Evolutionary conservation across 2,888 invertebrate genomes (phyloP), one percentile per base, ranked within the genome.

Genomic region (Eudemis profundana): DNA sequence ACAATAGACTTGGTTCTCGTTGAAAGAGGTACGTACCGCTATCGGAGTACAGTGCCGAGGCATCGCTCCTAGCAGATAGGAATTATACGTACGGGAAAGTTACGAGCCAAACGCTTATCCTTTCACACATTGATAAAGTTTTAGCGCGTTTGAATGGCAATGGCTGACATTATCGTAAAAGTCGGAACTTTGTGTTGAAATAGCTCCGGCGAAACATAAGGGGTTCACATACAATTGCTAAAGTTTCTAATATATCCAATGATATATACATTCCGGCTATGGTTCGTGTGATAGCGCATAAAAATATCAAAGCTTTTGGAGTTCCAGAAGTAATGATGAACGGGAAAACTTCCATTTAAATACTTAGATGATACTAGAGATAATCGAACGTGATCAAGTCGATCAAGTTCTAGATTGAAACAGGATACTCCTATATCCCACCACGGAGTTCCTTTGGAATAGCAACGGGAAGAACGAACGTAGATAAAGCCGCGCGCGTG

Each of bases 131-230:
- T 89, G 90, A 89, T 90, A 90, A 92, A 91, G 89, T 92, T 91
- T 87, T 84, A 87, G 86, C 90, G 86, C 84, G 89, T 90, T 89
- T 89, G 90, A 90, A 91, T 90, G 89, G 90, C 90, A 91, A 92
- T 87, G 90, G 88, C 89, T 88, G 90, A 87, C 90, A 91, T 92
- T 91, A 92, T 89, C 91, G 91, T 91, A 90, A 91, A 91, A 90
- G 90, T 87, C 81, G 87, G 82, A 90, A 91, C 89, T 92, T 90
- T 87, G 85, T 82, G 87, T 87, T 83, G 86, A 82, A 89, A 90
- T 84, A 85, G 89, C 89, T 83, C 80, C 82, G 78, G 76, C 88
- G 82, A 90, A 90, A 90, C 90, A 91, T 90, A 90, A 90, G 90
- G 90, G 90, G 89, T 87, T 88, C 87, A 85, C 87, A 84, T 90